Percentiles rank a stretch among this genome's conserved stretches.
These are phyloP conservation scores for Panagrolaimus sp. DNA, from an alignment of 1,140 invertebrate species.

Conservation along the genomic window DNA sequence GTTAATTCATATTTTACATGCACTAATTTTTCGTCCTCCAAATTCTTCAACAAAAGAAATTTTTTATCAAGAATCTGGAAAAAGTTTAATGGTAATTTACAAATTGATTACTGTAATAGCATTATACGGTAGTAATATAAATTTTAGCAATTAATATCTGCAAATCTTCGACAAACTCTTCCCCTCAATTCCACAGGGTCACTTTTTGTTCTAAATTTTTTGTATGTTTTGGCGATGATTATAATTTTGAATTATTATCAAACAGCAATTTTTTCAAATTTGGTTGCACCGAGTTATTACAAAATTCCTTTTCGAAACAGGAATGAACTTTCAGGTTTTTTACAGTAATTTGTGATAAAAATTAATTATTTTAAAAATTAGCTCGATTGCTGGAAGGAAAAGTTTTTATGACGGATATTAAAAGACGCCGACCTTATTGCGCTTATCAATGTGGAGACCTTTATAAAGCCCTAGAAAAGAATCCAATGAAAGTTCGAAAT, in stretches of 20 bases:
- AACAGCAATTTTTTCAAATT: constrained; percentile 30
- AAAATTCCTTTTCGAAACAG: constrained; percentile 38
- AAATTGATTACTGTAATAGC: not conserved
- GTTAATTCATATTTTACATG: not conserved
- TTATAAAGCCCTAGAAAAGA: constrained; percentile 12
- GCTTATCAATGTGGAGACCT: constrained; percentile 2
- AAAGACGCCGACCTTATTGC: constrained; percentile 12
- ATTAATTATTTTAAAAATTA: not conserved
- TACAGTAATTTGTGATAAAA: not conserved
- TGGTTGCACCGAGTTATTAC: constrained; percentile 26
- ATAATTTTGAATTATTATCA: constrained; percentile 36
- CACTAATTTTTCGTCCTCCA: not conserved
- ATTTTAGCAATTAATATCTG: constrained; percentile 25
- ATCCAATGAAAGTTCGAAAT: constrained; percentile 24
- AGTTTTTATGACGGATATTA: constrained; percentile 21
- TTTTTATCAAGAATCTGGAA: constrained; percentile 8
- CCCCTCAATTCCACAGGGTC: constrained; percentile 27
- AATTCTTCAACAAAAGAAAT: not conserved
- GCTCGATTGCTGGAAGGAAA: not conserved
- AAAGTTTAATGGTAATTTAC: constrained; percentile 3
- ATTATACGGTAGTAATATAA: too few relatives aligned
- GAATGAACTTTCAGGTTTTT: constrained; percentile 23
- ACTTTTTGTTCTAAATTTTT: constrained; percentile 29
- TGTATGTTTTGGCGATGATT: constrained; percentile 26
- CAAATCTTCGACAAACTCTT: constrained; percentile 30